These are phyloP conservation scores for Seira ritae DNA, from an alignment of 2,888 invertebrate genomes.

Conservation along the genomic window DNA sequence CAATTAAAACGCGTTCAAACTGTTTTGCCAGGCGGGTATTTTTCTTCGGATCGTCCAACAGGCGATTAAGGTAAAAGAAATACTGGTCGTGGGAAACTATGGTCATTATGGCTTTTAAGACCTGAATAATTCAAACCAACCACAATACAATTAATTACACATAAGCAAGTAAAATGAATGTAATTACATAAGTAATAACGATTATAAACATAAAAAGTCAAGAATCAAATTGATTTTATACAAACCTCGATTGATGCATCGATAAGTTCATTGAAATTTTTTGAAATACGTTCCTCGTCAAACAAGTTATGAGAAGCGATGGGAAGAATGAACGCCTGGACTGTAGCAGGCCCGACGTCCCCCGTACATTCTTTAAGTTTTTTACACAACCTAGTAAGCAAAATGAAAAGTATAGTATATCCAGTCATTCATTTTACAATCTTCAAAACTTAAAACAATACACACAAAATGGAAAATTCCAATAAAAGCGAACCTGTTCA, in stretches of 20 bases:
- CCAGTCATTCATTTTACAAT: no score
- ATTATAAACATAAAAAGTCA: no score
- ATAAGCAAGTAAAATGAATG: no score
- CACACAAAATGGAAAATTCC: not conserved
- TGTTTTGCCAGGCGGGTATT: slow-evolving; percentile 61
- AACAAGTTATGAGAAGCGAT: slow-evolving; percentile 62
- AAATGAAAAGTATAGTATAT: not conserved
- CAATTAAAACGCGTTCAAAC: slow-evolving; percentile 66
- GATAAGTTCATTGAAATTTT: slow-evolving; percentile 65
- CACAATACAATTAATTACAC: no score
- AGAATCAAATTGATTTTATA: no score
- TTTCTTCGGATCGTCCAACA: slow-evolving; percentile 61
- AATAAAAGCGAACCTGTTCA: slow-evolving; percentile 58
- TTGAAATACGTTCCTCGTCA: slow-evolving; percentile 56
- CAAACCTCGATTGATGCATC: slow-evolving; percentile 65
- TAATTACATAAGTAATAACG: no score
- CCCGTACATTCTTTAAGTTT: slow-evolving; percentile 41
- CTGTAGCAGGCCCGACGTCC: slow-evolving; percentile 52
- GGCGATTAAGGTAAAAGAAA: slow-evolving; percentile 54
- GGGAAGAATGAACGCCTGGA: slow-evolving; percentile 61
- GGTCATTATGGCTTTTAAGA: slow-evolving; percentile 49
- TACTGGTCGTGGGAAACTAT: slow-evolving; percentile 62
- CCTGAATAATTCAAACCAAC: no score
- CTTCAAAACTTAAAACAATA: not conserved
- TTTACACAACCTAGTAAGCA: slow-evolving; percentile 48